Base-by-base conservation (phyloP, 2,113 vertebrate genomes). In the Pyrgilauda ruficollis region DNA sequence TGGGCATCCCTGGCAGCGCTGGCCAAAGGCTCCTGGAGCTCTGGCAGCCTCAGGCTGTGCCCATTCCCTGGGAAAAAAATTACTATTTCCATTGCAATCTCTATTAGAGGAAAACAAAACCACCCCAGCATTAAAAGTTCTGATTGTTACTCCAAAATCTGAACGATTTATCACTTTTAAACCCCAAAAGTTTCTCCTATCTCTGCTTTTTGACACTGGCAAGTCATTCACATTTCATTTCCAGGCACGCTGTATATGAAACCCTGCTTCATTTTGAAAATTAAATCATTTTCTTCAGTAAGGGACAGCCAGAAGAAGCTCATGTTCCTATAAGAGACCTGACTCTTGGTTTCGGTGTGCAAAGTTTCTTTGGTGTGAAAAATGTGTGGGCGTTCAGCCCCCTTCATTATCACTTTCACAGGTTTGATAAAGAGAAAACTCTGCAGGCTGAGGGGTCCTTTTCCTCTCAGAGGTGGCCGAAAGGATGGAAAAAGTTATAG, bases 221-320 rank as follows among this genome's bases (percentile, higher is more conserved):
- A 84, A 89, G 21, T 24, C 9, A 13, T 44, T 78, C 59, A 33
- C 17, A 17, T 30, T 77, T 13, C 5, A 7, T 59, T 87, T 84
- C 77, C 69, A 72, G 46, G 47, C 52, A 61, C 3, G 9, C 11
- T 35, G 18, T 4, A 16, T 2, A 55, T 22, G 47, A 88, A 90
- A 84, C 56, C 61, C 7, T 22, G 6, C 56, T 78, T 92, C 44
- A 47, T 86, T 67, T 89, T 50, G 73, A 80, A 90, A 87, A 90
- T 24, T 23, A 31, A 79, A 67, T 49, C 0, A 30, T 84, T 77
- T 80, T 80, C 88, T 85, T n/a, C 67, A 87, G 8, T 13, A 1
- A 66, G 39, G 28, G 24, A 47, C 52, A 89, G 49, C 28, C 85
- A 87, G 73, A 74, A 80, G 11, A 26, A 62, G 26, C 15, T 90